A percentile compares a stretch with the other conserved stretches of the same genome.
Evolutionary conservation across 2,113 vertebrate genomes (phyloP).

Genomic region (Myotis lucifugus): DNA sequence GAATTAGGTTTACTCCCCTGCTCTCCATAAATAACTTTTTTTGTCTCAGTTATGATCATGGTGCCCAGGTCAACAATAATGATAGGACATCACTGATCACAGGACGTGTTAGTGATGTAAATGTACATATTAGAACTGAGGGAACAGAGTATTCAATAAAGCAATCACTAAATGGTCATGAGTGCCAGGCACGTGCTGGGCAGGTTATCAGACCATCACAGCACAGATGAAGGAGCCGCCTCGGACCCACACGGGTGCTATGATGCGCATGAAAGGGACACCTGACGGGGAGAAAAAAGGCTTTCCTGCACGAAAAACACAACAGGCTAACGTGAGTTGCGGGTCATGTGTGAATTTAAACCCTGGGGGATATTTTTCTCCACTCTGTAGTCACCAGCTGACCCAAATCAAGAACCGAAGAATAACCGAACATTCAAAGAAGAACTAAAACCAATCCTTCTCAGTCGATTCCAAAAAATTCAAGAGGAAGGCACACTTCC

Average conservation of each 20-base stretch:
- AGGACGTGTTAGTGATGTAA: neutral
- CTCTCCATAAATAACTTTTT: neutral
- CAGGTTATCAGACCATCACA: neutral
- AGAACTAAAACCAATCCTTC: too few relatives aligned
- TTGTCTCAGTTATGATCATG: neutral
- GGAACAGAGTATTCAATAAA: neutral
- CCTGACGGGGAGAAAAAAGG: neutral
- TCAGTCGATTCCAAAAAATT: too few relatives aligned
- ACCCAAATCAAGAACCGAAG: neutral
- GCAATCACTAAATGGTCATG: neutral
- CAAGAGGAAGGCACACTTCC: too few relatives aligned
- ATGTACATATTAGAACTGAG: neutral
- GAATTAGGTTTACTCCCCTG: too few relatives aligned
- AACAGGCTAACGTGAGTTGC: neutral
- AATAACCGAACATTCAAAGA: too few relatives aligned
- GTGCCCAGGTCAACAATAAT: neutral
- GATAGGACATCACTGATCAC: neutral
- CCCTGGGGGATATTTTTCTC: neutral
- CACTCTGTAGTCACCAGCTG: neutral
- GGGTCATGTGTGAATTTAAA: neutral
- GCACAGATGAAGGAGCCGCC: neutral
- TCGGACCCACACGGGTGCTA: rapidly evolving
- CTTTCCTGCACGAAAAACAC: neutral
- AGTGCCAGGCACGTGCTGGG: neutral
- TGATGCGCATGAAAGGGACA: neutral